Evolutionary conservation across 2,797 vertebrate genomes (phyloP), one percentile per base, ranked within the genome.

Genomic region (Margarornis squamiger): DNA sequence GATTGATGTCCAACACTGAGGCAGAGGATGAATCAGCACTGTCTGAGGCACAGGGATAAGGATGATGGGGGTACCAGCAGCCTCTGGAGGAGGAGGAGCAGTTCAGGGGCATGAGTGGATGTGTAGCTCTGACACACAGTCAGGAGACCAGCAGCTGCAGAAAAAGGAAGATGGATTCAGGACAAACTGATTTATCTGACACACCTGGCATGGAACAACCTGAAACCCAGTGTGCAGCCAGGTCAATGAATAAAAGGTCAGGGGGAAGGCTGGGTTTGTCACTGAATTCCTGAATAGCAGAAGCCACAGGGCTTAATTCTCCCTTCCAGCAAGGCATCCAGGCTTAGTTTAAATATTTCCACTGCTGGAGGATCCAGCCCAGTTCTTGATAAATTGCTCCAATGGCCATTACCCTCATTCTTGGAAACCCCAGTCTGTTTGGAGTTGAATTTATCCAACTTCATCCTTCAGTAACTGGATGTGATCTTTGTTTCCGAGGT

Each of bases 21-120:
- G 19, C 8, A 14, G 65, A 26, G 63, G 3, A 5, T 3, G 54
- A 68, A 39, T 52, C 30, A 13, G 41, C 4, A 9, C 58, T 19
- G 1, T 7, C 23, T 0, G 2, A 22, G 32, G 14, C 54, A 26
- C 6, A 2, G 70, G 46, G 7, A 15, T 18, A 5, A 58, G 14
- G 61, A 22, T 1, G 5, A 6, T 3, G 78, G 18, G 12, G 67
- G 48, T 39, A 49, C 43, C 62, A 49, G 72, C 77, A 71, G 82
- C 68, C 58, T 57, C 10, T 1, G 8, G 46, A 46, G 65, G 74
- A 72, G 8, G 46, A 46, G 65, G 74, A 72, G 59, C 36, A 8
- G 41, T 4, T 48, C 34, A 41, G 75, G 67, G 68, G 23, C n/a
- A 14, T 1, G 12, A 39, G 38, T 21, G 15, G 34, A 20, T 12